Conservation (phyloP, 2,113 vertebrate species). For the Ceyx melanurus region DNA sequence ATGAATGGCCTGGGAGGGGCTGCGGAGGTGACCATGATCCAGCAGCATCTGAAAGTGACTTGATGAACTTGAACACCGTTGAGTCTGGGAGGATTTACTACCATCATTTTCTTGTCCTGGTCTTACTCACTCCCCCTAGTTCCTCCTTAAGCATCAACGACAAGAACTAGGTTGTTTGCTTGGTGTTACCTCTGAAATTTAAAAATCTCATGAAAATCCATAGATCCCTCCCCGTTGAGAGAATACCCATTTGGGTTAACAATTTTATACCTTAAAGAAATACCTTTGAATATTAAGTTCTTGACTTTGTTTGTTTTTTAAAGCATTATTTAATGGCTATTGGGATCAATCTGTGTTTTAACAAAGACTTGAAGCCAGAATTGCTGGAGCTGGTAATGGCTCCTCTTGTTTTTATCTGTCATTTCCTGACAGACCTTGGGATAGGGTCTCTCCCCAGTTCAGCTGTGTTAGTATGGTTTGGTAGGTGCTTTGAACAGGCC, state of each 20-base stretch:
- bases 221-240: neutral
- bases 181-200: neutral
- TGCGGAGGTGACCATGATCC: rapidly evolving
- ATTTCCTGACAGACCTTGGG: neutral
- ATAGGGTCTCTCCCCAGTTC: neutral
- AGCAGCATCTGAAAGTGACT: neutral
- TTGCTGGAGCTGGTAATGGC: neutral
- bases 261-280: neutral
- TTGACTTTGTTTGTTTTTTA: neutral
- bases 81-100: neutral
- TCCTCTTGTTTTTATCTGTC: neutral
- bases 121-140: neutral
- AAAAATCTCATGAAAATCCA: neutral
- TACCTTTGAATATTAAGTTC: neutral
- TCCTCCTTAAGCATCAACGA: neutral
- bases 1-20: neutral
- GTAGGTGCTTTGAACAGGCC: neutral
- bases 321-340: neutral
- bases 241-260: neutral
- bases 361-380: neutral
- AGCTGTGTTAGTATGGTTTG: neutral
- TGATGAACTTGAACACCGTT: neutral
- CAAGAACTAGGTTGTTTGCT: neutral
- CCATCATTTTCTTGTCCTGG: neutral
- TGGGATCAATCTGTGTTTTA: neutral